Conservation (phyloP, 1,140 invertebrate species). For the Steinernema feltiae region DNA sequence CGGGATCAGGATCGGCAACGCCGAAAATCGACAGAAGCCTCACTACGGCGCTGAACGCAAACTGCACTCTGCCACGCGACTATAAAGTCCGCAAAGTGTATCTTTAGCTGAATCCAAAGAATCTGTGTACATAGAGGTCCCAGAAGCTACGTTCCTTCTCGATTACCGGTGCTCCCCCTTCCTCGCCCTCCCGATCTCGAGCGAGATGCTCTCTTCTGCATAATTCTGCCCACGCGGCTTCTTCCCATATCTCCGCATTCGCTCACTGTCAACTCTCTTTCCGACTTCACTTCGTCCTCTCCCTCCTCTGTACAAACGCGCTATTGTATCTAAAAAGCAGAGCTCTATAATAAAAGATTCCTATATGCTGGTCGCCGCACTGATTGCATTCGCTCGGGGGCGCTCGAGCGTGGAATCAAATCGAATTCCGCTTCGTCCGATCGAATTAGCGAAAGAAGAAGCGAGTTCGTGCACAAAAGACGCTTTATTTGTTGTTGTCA, state of each 20-base stretch:
- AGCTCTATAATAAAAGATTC: no score
- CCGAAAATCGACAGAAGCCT: constrained; percentile 37
- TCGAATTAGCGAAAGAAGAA: no score
- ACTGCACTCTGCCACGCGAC: constrained; percentile 48
- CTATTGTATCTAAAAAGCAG: no score
- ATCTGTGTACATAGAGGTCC: neutral
- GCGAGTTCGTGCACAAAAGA: no score
- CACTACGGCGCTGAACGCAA: constrained; percentile 29
- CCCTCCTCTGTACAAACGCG: no score
- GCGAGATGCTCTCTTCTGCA: neutral
- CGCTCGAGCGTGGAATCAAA: no score
- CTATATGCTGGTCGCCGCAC: no score
- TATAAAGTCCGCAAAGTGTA: constrained; percentile 57
- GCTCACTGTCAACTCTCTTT: neutral
- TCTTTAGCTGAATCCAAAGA: constrained; percentile 24
- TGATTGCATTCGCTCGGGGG: no score
- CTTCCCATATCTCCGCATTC: neutral
- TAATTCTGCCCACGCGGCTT: neutral
- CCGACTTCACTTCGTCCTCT: neutral
- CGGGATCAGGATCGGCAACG: constrained; percentile 43
- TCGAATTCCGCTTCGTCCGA: no score
- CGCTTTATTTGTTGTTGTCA: no score
- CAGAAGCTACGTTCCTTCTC: neutral
- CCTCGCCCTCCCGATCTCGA: neutral
- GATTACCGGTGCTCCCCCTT: neutral